Conservation (phyloP, 2,797 vertebrate species). For the Sebastes iracundus region DNA sequence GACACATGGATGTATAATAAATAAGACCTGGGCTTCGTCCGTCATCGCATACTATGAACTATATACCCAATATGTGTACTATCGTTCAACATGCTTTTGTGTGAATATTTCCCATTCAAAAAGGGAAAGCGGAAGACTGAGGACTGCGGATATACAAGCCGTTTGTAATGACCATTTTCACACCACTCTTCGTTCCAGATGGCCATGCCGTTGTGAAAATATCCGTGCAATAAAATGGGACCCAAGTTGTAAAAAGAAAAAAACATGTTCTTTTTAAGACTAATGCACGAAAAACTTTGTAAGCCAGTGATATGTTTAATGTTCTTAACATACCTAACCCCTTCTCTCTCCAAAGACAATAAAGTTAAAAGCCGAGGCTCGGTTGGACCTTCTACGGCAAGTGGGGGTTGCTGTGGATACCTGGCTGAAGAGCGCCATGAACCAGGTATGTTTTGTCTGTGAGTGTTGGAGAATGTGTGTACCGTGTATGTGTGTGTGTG, state of each 20-base stretch:
- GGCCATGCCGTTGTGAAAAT: too few species aligned
- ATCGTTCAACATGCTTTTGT: too few species aligned
- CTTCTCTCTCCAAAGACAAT: constrained; percentile 82
- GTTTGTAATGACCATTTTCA: too few species aligned
- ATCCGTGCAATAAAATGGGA: background rate
- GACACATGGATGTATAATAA: too few species aligned
- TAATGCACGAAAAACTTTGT: background rate
- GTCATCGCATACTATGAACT: too few species aligned
- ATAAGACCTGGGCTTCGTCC: background rate
- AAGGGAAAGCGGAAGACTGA: too few species aligned
- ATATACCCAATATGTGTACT: too few species aligned
- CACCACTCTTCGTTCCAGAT: too few species aligned
- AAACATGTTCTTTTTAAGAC: background rate
- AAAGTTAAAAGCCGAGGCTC: constrained; percentile 96
- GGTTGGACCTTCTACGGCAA: constrained; percentile 94
- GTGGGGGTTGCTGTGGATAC: constrained; percentile 96
- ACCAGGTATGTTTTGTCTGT: constrained; percentile 83
- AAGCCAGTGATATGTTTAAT: background rate
- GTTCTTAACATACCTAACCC: background rate
- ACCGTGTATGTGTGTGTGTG: background rate
- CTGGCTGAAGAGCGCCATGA: constrained; percentile 98
- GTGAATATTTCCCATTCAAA: too few species aligned
- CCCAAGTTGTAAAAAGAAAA: background rate
- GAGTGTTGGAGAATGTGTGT: background rate
- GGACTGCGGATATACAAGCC: too few species aligned